These are phyloP conservation scores for Crossocerus cetratus DNA, from an alignment of 2,888 invertebrate genomes.

Conservation along the genomic window DNA sequence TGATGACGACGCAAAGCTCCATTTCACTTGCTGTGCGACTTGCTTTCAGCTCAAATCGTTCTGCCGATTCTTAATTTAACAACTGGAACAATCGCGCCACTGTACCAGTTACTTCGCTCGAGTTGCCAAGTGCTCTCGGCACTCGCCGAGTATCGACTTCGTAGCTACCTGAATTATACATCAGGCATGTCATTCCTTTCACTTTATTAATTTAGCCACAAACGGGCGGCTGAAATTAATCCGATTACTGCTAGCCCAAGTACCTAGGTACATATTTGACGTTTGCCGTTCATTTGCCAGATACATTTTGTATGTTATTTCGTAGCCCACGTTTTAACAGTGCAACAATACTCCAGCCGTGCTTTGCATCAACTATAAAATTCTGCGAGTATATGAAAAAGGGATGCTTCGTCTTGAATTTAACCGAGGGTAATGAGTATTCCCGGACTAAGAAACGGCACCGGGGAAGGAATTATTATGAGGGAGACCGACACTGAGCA, in stretches of 20 bases:
- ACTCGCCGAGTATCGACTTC: too few species aligned
- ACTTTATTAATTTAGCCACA: constrained; percentile 3
- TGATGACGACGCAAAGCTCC: constrained; percentile 37
- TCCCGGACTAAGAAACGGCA: too few species aligned
- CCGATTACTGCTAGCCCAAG: neutral
- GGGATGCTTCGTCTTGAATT: neutral
- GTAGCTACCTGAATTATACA: neutral
- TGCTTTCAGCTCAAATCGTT: neutral
- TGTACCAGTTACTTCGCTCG: constrained; percentile 2
- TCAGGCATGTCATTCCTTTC: neutral
- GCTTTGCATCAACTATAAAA: too few species aligned
- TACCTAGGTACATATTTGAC: too few species aligned
- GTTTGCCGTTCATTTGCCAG: too few species aligned
- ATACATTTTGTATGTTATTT: too few species aligned
- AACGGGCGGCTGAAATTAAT: too few species aligned
- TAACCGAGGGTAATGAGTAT: too few species aligned
- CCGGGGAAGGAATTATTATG: too few species aligned
- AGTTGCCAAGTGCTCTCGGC: neutral
- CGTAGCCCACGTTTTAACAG: too few species aligned
- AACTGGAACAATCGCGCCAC: constrained; percentile 11
- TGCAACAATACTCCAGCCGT: too few species aligned
- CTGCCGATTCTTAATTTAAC: constrained; percentile 41
- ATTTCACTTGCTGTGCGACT: constrained; percentile 38
- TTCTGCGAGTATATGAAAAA: too few species aligned
- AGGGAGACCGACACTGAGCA: neutral